A percentile compares a stretch with the other conserved stretches of the same genome.
These are phyloP conservation scores for Hoplostethus atlanticus DNA, from an alignment of 2,797 vertebrate species.

Conservation along the genomic window DNA sequence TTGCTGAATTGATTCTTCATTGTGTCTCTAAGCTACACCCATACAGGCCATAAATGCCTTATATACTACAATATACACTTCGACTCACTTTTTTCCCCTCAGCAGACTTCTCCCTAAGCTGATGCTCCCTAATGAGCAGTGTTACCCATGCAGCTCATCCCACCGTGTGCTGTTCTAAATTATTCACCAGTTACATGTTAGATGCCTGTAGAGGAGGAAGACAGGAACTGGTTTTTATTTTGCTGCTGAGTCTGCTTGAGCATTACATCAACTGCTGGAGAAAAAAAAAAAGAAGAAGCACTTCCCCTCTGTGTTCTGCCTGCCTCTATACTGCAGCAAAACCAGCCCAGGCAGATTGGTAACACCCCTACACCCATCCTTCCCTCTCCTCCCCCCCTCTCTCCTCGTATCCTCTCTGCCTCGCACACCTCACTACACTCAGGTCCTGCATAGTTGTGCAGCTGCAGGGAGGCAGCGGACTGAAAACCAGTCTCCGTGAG, in stretches of 20 bases:
- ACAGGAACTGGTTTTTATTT: constrained; percentile 31
- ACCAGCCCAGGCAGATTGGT: constrained; percentile 51
- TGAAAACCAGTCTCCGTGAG: constrained; percentile 25
- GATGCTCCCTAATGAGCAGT: constrained; percentile 27
- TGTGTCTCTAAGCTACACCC: too few species aligned
- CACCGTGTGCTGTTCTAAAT: constrained; percentile 52
- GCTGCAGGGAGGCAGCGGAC: constrained; percentile 46
- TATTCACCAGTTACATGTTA: constrained; percentile 58
- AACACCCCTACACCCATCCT: constrained; percentile 29
- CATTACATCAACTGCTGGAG: constrained; percentile 23
- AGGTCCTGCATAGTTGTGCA: constrained; percentile 56
- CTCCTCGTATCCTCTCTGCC: constrained; percentile 37
- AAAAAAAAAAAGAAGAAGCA: not conserved
- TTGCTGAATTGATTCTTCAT: not conserved
- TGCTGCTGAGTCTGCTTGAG: constrained; percentile 39
- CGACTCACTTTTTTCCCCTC: constrained; percentile 22
- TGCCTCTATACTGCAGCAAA: constrained; percentile 75
- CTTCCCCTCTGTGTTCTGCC: constrained; percentile 59
- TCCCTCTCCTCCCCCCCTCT: not conserved
- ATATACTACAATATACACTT: not conserved
- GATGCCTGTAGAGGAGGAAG: constrained; percentile 27
- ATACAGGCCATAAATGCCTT: too few species aligned
- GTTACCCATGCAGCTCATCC: constrained; percentile 34
- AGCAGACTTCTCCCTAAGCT: not conserved
- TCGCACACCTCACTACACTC: constrained; percentile 61